Conservation (phyloP, 2,797 vertebrate genomes). For the Anabas testudineus region DNA sequence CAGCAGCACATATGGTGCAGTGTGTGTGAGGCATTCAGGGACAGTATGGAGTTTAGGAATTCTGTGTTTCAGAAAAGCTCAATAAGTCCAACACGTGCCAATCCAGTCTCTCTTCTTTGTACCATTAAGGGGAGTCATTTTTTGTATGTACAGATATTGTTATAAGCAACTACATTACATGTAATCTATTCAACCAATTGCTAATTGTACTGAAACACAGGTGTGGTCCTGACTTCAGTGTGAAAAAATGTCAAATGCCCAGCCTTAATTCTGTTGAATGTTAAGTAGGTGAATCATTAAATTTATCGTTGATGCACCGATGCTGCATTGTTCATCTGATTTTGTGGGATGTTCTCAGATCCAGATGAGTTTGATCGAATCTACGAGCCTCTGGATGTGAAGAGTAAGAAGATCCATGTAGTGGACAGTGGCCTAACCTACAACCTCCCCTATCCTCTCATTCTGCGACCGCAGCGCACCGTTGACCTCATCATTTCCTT, state of each 20-base stretch:
- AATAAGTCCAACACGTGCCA: too few relatives aligned
- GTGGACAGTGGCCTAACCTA: constrained; percentile 98
- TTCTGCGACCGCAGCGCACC: constrained; percentile 91
- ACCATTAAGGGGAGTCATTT: too few relatives aligned
- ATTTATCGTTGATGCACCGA: too few relatives aligned
- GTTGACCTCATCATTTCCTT: constrained; percentile 98
- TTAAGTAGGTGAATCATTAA: not conserved
- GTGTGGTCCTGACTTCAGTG: not conserved
- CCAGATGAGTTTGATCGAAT: constrained; percentile 97
- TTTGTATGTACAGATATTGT: too few relatives aligned
- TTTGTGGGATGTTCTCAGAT: constrained; percentile 79
- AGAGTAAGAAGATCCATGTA: constrained; percentile 98
- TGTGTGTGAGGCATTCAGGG: too few relatives aligned
- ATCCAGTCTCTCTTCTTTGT: too few relatives aligned
- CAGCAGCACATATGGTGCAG: too few relatives aligned
- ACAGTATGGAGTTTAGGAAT: too few relatives aligned
- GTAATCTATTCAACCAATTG: not conserved
- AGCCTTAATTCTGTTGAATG: not conserved
- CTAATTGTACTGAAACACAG: not conserved
- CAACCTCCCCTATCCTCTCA: constrained; percentile 95
- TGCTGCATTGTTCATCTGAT: not conserved
- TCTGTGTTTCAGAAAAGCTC: too few relatives aligned
- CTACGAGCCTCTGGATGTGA: constrained; percentile 97
- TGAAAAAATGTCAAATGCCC: not conserved
- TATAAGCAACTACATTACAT: not conserved